phyloP scores from a whole-genome alignment of 2,797 vertebrate genomes.

The Aeoliscus strigatus region DNA sequence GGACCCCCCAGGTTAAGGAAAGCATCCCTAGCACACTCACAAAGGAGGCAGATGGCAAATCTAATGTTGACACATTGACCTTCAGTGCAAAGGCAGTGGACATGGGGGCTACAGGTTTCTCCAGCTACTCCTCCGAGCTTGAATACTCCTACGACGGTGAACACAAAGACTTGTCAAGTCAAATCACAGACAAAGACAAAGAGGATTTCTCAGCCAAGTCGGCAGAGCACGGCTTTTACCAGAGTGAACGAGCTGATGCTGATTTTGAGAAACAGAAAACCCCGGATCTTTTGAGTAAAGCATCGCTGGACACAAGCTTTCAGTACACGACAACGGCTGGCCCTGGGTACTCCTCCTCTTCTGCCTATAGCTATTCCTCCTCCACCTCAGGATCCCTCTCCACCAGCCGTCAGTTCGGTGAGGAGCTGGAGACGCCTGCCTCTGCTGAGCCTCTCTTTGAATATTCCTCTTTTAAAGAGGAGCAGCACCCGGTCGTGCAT shows the following conservation, averaged over 20 bases:
- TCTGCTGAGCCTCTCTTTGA: conserved; percentile 73
- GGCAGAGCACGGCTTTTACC: conserved; percentile 58
- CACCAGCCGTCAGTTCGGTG: conserved; percentile 79
- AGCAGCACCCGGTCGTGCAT: conserved; percentile 71
- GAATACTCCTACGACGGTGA: conserved; percentile 55
- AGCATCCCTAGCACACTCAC: conserved; percentile 18
- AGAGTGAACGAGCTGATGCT: conserved; percentile 47
- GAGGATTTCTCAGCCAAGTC: conserved; percentile 54
- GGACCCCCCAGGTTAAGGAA: conserved; percentile 36
- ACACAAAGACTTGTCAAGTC: conserved; percentile 55
- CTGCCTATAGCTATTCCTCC: conserved; percentile 80
- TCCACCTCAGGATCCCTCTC: conserved; percentile 83
- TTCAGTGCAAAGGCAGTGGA: conserved; percentile 42
- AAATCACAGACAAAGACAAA: conserved; percentile 41
- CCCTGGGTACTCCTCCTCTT: conserved; percentile 78
- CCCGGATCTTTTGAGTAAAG: conserved; percentile 57
- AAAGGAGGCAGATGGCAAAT: conserved; percentile 38
- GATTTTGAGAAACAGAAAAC: conserved; percentile 69
- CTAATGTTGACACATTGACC: conserved; percentile 30
- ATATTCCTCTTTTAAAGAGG: conserved; percentile 81
- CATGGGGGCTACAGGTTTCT: conserved; percentile 41
- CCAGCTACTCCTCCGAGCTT: conserved; percentile 59
- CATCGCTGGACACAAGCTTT: conserved; percentile 73
- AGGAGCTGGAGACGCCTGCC: conserved; percentile 76
- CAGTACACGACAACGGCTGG: conserved; percentile 72